phyloP scores from a whole-genome alignment of 2,113 vertebrate species.

The Rhabdomys dilectus region DNA sequence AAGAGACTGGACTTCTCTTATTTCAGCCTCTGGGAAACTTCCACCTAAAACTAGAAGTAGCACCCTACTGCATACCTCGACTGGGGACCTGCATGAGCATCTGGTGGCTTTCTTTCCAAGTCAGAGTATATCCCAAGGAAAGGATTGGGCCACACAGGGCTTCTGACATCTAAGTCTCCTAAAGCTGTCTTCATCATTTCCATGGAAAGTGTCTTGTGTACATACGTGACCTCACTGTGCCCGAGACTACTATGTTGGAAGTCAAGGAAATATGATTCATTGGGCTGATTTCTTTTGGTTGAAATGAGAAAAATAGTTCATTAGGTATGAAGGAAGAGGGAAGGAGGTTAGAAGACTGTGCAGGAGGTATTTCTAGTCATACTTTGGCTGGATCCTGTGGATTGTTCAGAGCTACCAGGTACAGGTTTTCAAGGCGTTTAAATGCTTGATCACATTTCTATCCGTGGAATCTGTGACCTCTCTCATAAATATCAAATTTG shows the following conservation, averaged over 20 bases:
- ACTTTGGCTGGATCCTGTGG: not conserved
- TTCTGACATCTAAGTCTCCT: not conserved
- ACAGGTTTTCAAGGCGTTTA: not conserved
- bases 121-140: not conserved
- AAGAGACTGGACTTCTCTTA: not conserved
- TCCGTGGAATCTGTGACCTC: not conserved
- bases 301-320: not conserved
- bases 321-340: not conserved
- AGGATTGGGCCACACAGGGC: not conserved
- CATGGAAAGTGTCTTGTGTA: not conserved
- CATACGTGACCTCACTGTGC: rapidly evolving
- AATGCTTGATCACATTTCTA: not conserved
- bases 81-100: not conserved
- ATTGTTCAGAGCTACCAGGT: not conserved
- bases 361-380: not conserved
- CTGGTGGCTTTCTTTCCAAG: not conserved
- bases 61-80: not conserved
- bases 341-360: not conserved
- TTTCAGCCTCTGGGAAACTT: not conserved
- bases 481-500: not conserved
- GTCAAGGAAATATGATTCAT: not conserved
- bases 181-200: not conserved
- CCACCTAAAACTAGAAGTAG: not conserved
- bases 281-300: not conserved
- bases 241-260: not conserved